Conservation (phyloP, 2,888 invertebrate genomes). For the Drosophila siamana region DNA sequence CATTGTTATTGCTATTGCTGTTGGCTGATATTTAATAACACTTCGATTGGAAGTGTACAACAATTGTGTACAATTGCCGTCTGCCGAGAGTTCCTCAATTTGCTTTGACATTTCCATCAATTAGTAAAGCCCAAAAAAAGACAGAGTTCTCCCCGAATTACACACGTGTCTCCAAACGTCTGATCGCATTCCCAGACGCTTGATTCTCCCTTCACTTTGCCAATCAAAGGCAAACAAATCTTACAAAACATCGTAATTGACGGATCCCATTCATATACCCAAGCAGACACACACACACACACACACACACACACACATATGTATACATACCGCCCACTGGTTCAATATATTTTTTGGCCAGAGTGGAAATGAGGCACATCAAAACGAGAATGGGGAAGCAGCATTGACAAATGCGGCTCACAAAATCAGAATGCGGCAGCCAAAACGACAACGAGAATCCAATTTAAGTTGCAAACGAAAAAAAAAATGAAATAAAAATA, state of each 20-base stretch:
- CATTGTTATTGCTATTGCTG: constrained; percentile 15
- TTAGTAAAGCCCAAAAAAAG: constrained; percentile 19
- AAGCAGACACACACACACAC: constrained; percentile 17
- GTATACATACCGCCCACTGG: constrained; percentile 48
- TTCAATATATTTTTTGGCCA: constrained; percentile 37
- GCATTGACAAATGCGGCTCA: constrained; percentile 54
- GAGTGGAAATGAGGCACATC: constrained; percentile 43
- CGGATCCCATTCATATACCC: constrained; percentile 25
- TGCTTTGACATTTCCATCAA: constrained; percentile 57
- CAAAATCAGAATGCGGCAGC: constrained; percentile 53
- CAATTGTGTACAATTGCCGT: constrained; percentile 5
- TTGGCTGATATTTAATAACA: constrained; percentile 33
- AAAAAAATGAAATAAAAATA: constrained; percentile 19
- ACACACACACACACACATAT: not conserved
- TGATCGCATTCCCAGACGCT: constrained; percentile 64
- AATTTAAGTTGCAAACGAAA: constrained; percentile 50
- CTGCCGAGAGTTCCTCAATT: constrained; percentile 52
- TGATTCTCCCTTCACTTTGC: constrained; percentile 73
- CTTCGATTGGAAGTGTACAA: constrained; percentile 27
- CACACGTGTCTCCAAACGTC: constrained; percentile 48
- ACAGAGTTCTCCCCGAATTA: constrained; percentile 6
- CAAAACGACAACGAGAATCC: constrained; percentile 48
- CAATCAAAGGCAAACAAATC: constrained; percentile 49
- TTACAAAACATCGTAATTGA: constrained; percentile 48
- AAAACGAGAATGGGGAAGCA: constrained; percentile 70